Evolutionary conservation across 2,888 invertebrate genomes (phyloP).

Genomic region (Acleris literana): DNA sequence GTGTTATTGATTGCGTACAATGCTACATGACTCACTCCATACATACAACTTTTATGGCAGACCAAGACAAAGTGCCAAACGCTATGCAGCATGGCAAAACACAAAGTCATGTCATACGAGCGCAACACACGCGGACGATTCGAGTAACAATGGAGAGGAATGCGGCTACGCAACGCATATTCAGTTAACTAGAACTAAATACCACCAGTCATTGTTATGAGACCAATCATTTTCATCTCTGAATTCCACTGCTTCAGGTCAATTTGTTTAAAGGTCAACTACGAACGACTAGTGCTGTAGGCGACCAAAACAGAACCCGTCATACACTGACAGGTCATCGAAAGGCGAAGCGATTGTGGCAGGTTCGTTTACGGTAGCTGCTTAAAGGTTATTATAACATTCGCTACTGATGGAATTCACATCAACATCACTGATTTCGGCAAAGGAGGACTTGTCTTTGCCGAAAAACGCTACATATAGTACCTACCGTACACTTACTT

Average conservation of each 20-base stretch:
- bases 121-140: constrained; percentile 36
- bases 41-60: constrained; percentile 1
- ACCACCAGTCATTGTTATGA: constrained; percentile 28
- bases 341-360: not conserved
- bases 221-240: constrained; percentile 29
- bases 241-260: constrained; percentile 5
- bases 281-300: not conserved
- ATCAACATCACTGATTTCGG: no score
- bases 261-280: constrained; percentile 10
- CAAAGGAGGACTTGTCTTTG: no score
- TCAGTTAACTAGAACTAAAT: constrained; percentile 36
- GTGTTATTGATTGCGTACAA: not conserved
- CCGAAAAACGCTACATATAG: no score
- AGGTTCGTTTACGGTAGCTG: no score
- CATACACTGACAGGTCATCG: not conserved
- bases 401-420: no score
- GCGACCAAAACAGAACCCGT: not conserved
- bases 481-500: no score
- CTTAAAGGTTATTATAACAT: no score
- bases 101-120: constrained; percentile 31
- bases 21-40: constrained; percentile 3
- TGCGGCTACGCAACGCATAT: constrained; percentile 47
- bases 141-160: constrained; percentile 57
- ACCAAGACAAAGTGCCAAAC: constrained; percentile 24
- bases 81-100: constrained; percentile 30